Base-by-base conservation (phyloP, 2,797 vertebrate species). In the Avahi laniger region DNA sequence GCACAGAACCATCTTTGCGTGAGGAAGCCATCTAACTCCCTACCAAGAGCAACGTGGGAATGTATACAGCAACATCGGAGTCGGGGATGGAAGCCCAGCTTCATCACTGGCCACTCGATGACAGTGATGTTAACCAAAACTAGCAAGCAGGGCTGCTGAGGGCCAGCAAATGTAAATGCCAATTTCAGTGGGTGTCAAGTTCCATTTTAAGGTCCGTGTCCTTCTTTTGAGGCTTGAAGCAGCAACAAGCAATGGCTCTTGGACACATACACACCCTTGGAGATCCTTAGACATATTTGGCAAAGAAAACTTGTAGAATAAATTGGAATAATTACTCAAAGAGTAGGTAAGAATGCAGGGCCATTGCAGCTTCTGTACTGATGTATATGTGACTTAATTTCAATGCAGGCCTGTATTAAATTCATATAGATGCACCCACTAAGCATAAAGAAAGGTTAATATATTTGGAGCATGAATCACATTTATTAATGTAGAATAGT, bases 401-500 rank as follows among this genome's bases (percentile, higher is more conserved):
- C 4, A 93, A 67, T 41, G 54, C 0, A 67, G 43, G 8, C 7
- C 26, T 70, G n/a, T 92, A 48, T 94, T 94, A 54, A 63, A 82
- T 91, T 87, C 46, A 61, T 70, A 86, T 15, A 79, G 35, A 65
- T 79, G 5, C 3, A 28, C 5, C 46, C 33, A 67, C 1, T 3
- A 75, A 76, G 1, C 69, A 61, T 79, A 92, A 52, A 70, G 35
- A 92, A 69, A 78, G 26, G 35, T 89, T 73, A 81, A 92, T 87
- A 22, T 78, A 48, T 89, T 86, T 85, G 81, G 35, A 89, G 7
- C 2, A 10, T 79, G 57, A 72, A 4, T 86, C 73, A 35, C 67
- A 63, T 52, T 79, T 95, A 86, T 67, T 89, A 57, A 12, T 70
- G 14, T 82, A 73, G 46, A 91, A 50, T 70, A 82, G n/a, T 79